A percentile compares a stretch with the other conserved stretches of the same genome.
phyloP scores from a whole-genome alignment of 2,888 invertebrate genomes.

The Drosophila mimica region DNA sequence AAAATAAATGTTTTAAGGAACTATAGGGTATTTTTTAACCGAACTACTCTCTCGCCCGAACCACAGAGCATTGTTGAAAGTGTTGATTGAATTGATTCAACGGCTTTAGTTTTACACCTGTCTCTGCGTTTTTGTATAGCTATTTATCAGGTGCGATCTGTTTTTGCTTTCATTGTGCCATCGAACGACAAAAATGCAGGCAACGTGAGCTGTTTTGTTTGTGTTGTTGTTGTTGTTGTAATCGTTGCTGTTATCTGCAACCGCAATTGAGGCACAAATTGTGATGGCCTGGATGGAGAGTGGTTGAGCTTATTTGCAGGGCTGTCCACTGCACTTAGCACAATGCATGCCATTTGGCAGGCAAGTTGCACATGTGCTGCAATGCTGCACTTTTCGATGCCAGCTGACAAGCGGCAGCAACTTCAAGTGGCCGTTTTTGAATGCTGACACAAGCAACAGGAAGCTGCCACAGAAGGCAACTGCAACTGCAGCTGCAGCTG shows the following conservation, averaged over 20 bases:
- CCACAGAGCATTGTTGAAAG: not conserved
- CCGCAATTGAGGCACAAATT: slow-evolving; percentile 61
- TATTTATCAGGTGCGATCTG: slow-evolving; percentile 23
- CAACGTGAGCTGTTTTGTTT: slow-evolving; percentile 17
- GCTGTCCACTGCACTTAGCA: slow-evolving; percentile 20
- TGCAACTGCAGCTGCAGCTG: slow-evolving; percentile 7
- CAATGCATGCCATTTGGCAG: slow-evolving; percentile 30
- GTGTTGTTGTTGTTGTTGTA: slow-evolving; percentile 20
- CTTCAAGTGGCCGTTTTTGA: slow-evolving; percentile 45
- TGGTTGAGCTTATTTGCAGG: slow-evolving; percentile 21
- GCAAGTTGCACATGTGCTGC: slow-evolving; percentile 53
- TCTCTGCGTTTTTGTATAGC: slow-evolving; percentile 20
- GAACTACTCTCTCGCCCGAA: not conserved
- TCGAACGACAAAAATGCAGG: slow-evolving; percentile 53
- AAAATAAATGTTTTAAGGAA: not conserved
- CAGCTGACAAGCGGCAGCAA: slow-evolving; percentile 22
- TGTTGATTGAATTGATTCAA: slow-evolving; percentile 43
- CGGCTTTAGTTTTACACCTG: slow-evolving; percentile 48
- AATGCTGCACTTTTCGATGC: slow-evolving; percentile 31
- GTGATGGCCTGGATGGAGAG: slow-evolving; percentile 19
- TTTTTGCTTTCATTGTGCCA: slow-evolving; percentile 48
- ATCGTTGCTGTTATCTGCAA: slow-evolving; percentile 61
- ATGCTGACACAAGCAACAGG: slow-evolving; percentile 35
- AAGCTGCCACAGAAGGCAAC: slow-evolving; percentile 3
- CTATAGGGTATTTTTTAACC: not conserved